Evolutionary conservation across 2,113 vertebrate species (phyloP).

Genomic region (Alethe diademata): DNA sequence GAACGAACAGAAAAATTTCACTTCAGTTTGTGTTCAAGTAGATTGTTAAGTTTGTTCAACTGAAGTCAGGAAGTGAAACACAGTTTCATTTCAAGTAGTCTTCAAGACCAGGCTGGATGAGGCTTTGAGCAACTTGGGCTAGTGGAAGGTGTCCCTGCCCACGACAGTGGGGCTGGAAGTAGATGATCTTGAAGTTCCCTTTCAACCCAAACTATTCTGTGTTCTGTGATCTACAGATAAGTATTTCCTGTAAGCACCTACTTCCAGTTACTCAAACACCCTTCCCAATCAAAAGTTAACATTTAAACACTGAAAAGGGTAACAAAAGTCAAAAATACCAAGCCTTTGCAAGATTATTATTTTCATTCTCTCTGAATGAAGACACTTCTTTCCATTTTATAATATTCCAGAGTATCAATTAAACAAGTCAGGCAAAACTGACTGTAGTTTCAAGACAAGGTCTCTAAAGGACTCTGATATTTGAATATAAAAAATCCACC

Average conservation of each 20-base stretch:
- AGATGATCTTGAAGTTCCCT: not conserved
- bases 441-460: not conserved
- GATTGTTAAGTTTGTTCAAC: not conserved
- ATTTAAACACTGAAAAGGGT: not conserved
- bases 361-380: not conserved
- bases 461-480: not conserved
- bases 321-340: not conserved
- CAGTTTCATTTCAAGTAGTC: not conserved
- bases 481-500: not conserved
- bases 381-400: not conserved
- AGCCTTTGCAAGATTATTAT: not conserved
- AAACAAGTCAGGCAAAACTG: not conserved
- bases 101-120: not conserved
- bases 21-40: not conserved
- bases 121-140: not conserved
- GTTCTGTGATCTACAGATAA: not conserved
- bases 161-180: not conserved
- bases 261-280: not conserved
- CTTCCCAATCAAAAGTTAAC: not conserved
- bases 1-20: not conserved
- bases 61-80: not conserved
- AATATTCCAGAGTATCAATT: not conserved
- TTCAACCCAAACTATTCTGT: not conserved
- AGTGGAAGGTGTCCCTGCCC: not conserved
- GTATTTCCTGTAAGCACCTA: not conserved